These are phyloP conservation scores for Pachyseris speciosa DNA, from an alignment of 64 coral and sea anemone species.

Conservation along the genomic window DNA sequence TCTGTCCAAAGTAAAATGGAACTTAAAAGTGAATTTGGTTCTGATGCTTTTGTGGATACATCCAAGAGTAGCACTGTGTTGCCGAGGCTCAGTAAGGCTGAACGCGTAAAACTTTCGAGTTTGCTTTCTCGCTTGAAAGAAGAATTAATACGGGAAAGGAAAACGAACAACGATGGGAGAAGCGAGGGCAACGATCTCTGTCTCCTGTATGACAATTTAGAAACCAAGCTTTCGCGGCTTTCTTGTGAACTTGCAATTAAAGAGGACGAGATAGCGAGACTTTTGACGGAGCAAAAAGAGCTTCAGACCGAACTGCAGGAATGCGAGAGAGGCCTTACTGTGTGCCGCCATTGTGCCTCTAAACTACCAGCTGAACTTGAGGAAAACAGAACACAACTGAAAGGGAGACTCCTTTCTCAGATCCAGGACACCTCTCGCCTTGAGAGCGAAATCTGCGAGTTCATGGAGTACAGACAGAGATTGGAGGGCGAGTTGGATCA, in stretches of 20 bases:
- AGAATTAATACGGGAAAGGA: slow-evolving; percentile 35
- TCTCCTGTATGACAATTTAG: slow-evolving; percentile 77
- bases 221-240: slow-evolving; percentile 80
- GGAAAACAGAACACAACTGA: slow-evolving; percentile 37
- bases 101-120: slow-evolving; percentile 39
- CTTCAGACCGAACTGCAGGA: slow-evolving; percentile 85
- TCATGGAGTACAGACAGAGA: slow-evolving; percentile 84
- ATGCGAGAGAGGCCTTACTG: slow-evolving; percentile 42
- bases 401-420: slow-evolving; percentile 67
- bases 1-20: slow-evolving; percentile 25
- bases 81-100: slow-evolving; percentile 51
- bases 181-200: slow-evolving; percentile 70
- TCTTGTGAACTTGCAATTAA: slow-evolving; percentile 85
- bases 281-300: slow-evolving; percentile 67
- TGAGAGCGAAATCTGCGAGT: slow-evolving; percentile 70
- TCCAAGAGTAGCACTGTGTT: slow-evolving; percentile 47
- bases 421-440: slow-evolving; percentile 79
- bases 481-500: slow-evolving; percentile 73
- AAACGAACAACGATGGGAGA: slow-evolving; percentile 29
- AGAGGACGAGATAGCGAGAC: slow-evolving; percentile 71
- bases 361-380: slow-evolving; percentile 62
- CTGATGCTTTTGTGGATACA: slow-evolving; percentile 12
- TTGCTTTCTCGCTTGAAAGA: slow-evolving; percentile 47
- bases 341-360: slow-evolving; percentile 55
- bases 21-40: slow-evolving; percentile 19